A percentile compares a stretch with the other conserved stretches of the same genome.
phyloP scores from a whole-genome alignment of 2,888 invertebrate genomes.

The Diogma glabrata region DNA sequence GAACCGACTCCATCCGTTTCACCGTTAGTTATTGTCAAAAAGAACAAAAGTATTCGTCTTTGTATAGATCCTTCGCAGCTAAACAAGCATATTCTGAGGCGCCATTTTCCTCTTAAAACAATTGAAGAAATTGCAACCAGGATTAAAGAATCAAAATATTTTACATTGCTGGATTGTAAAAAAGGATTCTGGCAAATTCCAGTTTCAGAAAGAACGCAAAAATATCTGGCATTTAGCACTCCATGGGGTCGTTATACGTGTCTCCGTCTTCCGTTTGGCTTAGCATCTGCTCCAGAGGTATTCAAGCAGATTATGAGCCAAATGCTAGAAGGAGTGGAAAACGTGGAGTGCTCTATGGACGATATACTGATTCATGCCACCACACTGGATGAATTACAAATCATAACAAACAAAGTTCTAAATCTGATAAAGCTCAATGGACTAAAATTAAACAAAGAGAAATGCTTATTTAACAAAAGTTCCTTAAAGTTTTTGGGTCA shows the following conservation, averaged over 20 bases:
- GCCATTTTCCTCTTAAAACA: neutral
- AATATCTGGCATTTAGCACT: neutral
- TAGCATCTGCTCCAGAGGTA: neutral
- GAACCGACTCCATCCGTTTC: neutral
- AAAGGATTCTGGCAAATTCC: conserved; percentile 8
- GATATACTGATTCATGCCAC: conserved; percentile 21
- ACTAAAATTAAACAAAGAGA: conserved; percentile 22
- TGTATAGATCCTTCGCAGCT: neutral
- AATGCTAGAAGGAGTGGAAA: conserved; percentile 14
- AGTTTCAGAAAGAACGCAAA: neutral
- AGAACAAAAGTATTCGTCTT: neutral
- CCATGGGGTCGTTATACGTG: conserved; percentile 10
- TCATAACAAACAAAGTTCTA: conserved; percentile 17
- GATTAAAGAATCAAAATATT: neutral
- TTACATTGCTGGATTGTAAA: neutral
- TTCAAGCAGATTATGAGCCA: conserved; percentile 9
- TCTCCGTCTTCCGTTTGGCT: conserved; percentile 13
- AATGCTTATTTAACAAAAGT: conserved; percentile 18
- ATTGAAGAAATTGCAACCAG: neutral
- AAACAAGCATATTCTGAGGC: neutral
- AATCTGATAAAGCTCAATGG: too few species aligned
- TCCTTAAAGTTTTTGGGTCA: conserved; percentile 18
- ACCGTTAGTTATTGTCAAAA: neutral
- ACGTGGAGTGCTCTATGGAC: conserved; percentile 21
- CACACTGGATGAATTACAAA: conserved; percentile 19